Base-by-base conservation (phyloP, 2,888 invertebrate genomes). In the Drosophila recens region DNA sequence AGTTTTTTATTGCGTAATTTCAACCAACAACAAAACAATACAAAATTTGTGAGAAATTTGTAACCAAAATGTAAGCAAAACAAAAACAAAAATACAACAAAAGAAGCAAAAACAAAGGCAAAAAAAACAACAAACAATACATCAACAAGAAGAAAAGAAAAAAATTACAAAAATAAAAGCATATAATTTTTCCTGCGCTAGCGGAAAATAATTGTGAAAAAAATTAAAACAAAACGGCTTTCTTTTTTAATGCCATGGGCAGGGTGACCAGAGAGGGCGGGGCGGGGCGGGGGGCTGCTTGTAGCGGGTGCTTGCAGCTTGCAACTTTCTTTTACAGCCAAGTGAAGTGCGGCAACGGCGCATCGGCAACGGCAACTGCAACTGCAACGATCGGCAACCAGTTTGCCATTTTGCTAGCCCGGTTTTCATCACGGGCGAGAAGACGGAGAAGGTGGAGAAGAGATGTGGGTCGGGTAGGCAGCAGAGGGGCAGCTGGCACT, bases 141-240 rank as follows among this genome's bases (percentile, higher is more conserved):
- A 38, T 40, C 27, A 63, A 49, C 56, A 58, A 67, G 51, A 67
- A 63, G 53, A 52, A 53, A 42, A 75, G 49, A 63, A 56, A 63
- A 73, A 67, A 72, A 69, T 77, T 81, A 74, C 74, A 74, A 83
- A 48, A 86, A 83, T 77, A 83, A 82, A 81, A 79, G 83, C 88
- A 86, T 85, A 81, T 73, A 86, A 86, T 77, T 87, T 87, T 87
- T 87, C 84, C 80, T 82, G 86, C 88, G 80, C 86, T 85, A 87
- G 88, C 84, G 88, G 86, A 85, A 85, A 88, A 88, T 85, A 88
- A 85, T 88, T 88, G 88, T 88, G 88, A 73, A 85, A 85, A 87
- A 85, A 85, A 83, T 80, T 77, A 70, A 88, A 87, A 88, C 77
- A 83, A 85, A 88, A 86, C 87, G 75, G 86, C 89, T 85, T 85